Evolutionary conservation across 2,797 vertebrate species (phyloP), one percentile per base, ranked within the genome.

Genomic region (Jordanella pulchra): DNA sequence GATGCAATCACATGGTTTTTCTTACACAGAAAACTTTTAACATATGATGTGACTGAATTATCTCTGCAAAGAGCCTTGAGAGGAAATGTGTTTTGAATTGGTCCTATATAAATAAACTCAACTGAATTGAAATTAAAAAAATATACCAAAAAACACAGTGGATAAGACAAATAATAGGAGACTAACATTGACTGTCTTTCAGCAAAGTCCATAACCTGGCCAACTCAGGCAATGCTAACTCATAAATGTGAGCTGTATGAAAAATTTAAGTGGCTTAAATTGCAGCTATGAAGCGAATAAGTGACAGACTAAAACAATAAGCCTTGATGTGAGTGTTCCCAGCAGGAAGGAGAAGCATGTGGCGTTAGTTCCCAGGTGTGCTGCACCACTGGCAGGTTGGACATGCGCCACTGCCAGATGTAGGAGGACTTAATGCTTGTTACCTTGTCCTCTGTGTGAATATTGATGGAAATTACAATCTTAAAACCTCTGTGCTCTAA

Each of bases 231-330:
- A 87, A 78, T 65, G 77, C 92, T 91, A 92, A 94, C 89, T 78
- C 64, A 35, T 84, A 93, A 94, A 93, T 92, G 87, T 80, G 89
- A 87, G 44, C 84, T 86, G 87, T 89, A 87, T 92, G 84, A 93
- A 91, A 90, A 90, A 93, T 89, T 83, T 92, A 90, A 92, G 89
- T 92, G 89, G 85, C 86, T 89, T 90, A 89, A 92, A 94, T 93
- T 91, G 84, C 78, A 83, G 84, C 87, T 75, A 81, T 91, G 89
- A 90, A 90, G 91, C 86, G 87, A 89, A 88, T 91, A 92, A 91
- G 86, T 91, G 91, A 93, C 91, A 89, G 88, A 93, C 88, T 92
- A 84, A 93, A 92, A 94, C 93, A 92, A 93, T 92, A 89, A 84
- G 82, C 86, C 89, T 84, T 82, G 66, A 79, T 78, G 85, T 78